Base-by-base conservation (phyloP, 2,888 invertebrate species). In the Aspidapion aeneum region DNA sequence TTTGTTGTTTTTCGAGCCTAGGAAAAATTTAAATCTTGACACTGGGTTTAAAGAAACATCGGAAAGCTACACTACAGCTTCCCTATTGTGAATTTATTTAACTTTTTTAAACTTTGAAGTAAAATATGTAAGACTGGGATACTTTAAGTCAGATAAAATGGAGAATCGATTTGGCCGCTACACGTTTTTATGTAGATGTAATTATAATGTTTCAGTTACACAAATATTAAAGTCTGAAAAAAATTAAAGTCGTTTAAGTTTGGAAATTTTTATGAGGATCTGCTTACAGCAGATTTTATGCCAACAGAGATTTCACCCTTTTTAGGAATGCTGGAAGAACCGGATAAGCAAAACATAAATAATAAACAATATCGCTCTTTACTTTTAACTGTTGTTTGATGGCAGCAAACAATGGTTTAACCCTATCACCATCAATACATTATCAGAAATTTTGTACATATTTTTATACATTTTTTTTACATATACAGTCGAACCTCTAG, bases 171-270 rank as follows among this genome's bases (percentile, higher is more conserved):
- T 60, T 60, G 52, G 54, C 9, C 21, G 21, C 12, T 60, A 59
- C 18, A 60, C 52, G 2, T 54, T 54, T 18, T 22, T 61, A 49
- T 12, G 19, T 18, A 56, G 61, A 5, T 21, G 48, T 49, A 61
- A 61, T 52, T 61, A 61, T 22, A n/a, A 61, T 56, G 55, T 61
- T 19, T 61, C 61, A 57, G 61, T 61, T 3, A 21, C 20, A 16
- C 57, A 61, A 61, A 56, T 61, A 35, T 19, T 61, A 12, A 56
- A 61, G 17, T 61, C 61, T 1, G 61, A 61, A 17, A 55, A n/a
- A 55, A 35, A 35, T 12, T 35, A 12, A 35, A 3, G 12, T 35
- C 35, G 12, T 35, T 12, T 35, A 35, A 35, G 12, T 35, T 35
- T 35, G 35, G 35, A 35, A 35, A 3, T 35, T 35, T 35, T 12